Conservation (phyloP, 2,888 invertebrate genomes). For the Caenorhabditis doughertyi region DNA sequence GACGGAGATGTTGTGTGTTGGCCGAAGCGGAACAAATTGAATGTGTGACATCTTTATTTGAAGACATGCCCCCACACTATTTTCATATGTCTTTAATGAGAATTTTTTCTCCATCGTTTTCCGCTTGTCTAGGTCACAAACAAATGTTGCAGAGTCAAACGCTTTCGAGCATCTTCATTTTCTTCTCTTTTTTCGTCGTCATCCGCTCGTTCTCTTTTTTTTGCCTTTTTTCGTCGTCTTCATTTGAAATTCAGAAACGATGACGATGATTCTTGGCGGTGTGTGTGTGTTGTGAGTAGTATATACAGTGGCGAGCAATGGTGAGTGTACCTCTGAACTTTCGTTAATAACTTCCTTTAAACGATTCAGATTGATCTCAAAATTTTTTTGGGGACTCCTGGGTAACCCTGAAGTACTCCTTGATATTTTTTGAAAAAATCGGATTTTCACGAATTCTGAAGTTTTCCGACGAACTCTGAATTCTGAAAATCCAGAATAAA, state of each 20-base stretch:
- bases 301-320: too few relatives aligned
- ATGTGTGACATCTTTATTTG: conserved; percentile 60
- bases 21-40: conserved; percentile 54
- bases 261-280: conserved; percentile 55
- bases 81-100: conserved; percentile 29
- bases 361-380: too few relatives aligned
- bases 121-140: conserved; percentile 19
- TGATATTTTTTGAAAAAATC: too few relatives aligned
- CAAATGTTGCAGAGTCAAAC: conserved; percentile 18
- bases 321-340: too few relatives aligned
- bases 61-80: conserved; percentile 11
- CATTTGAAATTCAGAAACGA: conserved; percentile 61
- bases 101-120: not conserved
- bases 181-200: conserved; percentile 1
- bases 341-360: too few relatives aligned
- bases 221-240: conserved; percentile 17
- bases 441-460: too few relatives aligned
- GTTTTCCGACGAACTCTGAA: too few relatives aligned
- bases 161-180: not conserved
- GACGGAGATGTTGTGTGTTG: conserved; percentile 18
- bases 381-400: too few relatives aligned
- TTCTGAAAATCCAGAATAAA: too few relatives aligned
- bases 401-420: too few relatives aligned
- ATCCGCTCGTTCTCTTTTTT: not conserved
- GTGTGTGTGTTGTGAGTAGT: conserved; percentile 19